phyloP scores from a whole-genome alignment of 2,797 vertebrate species.

The Dicrostonyx torquatus region DNA sequence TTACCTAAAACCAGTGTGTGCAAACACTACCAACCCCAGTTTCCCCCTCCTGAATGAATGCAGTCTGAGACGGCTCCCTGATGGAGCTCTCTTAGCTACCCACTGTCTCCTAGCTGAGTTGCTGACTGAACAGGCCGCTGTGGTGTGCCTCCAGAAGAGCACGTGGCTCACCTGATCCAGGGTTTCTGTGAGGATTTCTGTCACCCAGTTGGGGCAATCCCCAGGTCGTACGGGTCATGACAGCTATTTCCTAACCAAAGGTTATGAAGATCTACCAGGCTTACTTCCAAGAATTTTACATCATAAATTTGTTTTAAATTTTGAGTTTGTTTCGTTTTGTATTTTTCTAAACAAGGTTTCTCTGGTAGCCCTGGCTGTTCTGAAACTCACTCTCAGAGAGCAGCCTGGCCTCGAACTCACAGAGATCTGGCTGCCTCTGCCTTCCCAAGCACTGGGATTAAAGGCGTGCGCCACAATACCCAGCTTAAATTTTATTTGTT shows the following conservation, averaged over 20 bases:
- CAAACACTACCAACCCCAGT: neutral
- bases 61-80: neutral
- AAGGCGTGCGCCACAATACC: neutral
- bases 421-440: too few species aligned
- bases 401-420: too few species aligned
- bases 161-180: neutral
- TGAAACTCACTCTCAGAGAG: too few species aligned
- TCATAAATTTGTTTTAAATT: neutral
- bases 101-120: neutral
- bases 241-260: neutral
- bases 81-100: neutral
- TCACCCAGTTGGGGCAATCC: neutral
- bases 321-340: too few species aligned
- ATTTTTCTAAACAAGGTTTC: too few species aligned
- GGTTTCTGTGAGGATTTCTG: neutral
- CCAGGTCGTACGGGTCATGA: neutral
- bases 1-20: neutral
- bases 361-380: too few species aligned
- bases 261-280: neutral
- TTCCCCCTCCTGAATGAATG: neutral
- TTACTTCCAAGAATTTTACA: neutral
- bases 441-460: too few species aligned
- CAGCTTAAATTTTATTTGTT: neutral
- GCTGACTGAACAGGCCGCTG: neutral
- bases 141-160: neutral